Conservation (phyloP, 2,797 vertebrate species). For the Spinibarbus caldwelli region DNA sequence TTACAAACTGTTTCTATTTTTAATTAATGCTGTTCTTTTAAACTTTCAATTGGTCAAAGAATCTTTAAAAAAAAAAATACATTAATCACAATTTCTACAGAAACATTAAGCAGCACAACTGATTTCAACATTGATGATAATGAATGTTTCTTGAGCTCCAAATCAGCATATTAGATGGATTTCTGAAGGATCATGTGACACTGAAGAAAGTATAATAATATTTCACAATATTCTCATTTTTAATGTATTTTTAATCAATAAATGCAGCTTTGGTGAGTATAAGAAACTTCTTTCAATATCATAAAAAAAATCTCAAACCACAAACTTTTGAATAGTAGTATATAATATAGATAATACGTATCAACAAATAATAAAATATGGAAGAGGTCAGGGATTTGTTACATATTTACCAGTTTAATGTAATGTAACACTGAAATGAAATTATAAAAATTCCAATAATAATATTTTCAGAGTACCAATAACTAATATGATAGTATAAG, state of each 20-base stretch:
- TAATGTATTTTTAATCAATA: not conserved
- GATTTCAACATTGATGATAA: too few species aligned
- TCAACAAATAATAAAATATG: not conserved
- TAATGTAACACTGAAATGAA: not conserved
- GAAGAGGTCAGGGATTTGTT: not conserved
- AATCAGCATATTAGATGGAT: too few species aligned
- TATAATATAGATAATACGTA: too few species aligned
- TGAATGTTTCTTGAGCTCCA: too few species aligned
- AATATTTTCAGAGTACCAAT: not conserved
- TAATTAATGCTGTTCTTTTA: too few species aligned
- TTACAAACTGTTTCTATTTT: not conserved
- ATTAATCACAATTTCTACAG: not conserved
- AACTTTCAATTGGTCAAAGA: not conserved
- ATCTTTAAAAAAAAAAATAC: not conserved
- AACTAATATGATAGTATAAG: not conserved
- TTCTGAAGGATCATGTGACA: too few species aligned
- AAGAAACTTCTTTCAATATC: not conserved
- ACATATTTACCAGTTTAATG: not conserved
- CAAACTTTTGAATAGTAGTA: not conserved
- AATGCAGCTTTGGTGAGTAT: not conserved
- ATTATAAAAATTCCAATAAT: not conserved
- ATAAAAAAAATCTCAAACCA: not conserved
- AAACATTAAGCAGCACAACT: not conserved
- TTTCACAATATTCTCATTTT: not conserved
- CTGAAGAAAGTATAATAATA: too few species aligned